phyloP scores from a whole-genome alignment of 2,797 vertebrate genomes.

The Esox lucius region DNA sequence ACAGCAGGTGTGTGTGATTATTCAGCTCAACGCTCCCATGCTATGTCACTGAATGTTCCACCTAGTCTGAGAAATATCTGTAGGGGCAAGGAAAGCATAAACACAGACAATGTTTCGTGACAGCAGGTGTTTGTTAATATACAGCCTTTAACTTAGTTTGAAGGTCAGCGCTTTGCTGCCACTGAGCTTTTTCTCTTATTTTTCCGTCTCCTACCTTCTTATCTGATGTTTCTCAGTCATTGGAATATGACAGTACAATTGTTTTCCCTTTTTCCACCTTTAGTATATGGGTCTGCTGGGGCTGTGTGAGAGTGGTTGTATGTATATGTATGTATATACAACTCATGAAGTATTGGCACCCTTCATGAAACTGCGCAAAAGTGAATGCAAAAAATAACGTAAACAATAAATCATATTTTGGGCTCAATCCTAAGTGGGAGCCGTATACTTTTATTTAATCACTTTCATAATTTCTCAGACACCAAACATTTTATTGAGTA shows the following conservation, averaged over 20 bases:
- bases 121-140: slow-evolving; percentile 19
- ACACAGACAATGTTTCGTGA: slow-evolving; percentile 25
- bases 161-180: slow-evolving; percentile 44
- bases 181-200: slow-evolving; percentile 6
- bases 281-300: background rate
- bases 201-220: background rate
- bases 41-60: background rate
- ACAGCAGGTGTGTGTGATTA: background rate
- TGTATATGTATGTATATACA: background rate
- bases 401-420: too few relatives aligned
- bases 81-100: slow-evolving; percentile 25
- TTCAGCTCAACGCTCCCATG: background rate
- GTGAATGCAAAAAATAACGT: too few relatives aligned
- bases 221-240: slow-evolving; percentile 21
- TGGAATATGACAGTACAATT: slow-evolving; percentile 32
- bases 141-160: slow-evolving; percentile 18
- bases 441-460: too few relatives aligned
- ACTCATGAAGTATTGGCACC: too few relatives aligned
- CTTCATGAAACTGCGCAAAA: too few relatives aligned
- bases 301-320: background rate
- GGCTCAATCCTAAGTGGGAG: too few relatives aligned
- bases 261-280: slow-evolving; percentile 33
- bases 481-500: too few relatives aligned
- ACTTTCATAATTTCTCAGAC: too few relatives aligned
- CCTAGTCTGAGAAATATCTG: background rate